Evolutionary conservation across 2,888 invertebrate genomes (phyloP), one percentile per base, ranked within the genome.

Genomic region (Zaprionus bogoriensis): DNA sequence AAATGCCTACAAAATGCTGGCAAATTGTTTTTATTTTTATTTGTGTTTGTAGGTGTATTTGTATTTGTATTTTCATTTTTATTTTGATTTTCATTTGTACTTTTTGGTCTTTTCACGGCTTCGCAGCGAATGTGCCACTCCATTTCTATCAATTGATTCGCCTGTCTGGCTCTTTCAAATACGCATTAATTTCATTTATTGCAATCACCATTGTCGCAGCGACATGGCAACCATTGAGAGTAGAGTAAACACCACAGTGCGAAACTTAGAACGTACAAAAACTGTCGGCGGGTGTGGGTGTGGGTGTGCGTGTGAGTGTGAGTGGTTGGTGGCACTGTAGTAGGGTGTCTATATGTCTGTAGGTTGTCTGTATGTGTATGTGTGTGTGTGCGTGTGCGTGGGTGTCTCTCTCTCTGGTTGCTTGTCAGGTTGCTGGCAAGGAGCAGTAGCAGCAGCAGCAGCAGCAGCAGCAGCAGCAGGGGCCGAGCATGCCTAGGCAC

Each of bases 141-240:
- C 77, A 74, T 81, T 84, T 84, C 76, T 68, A 72, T 79, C 81
- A 83, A 86, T 86, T 86, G 85, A 86, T 87, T 85, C 87, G 83
- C 85, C 79, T 85, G 87, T 87, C 87, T 86, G 85, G 75, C 63
- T 75, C 70, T 79, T 82, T 80, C 70, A 87, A 83, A 85, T 85
- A 80, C 77, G 70, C 85, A 86, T 87, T 82, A 83, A 87, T 83
- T 83, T 85, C 75, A 85, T 87, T 86, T 87, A 87, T 83, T 84
- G 87, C 84, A 79, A 76, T 80, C 80, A 80, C 80, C 80, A 77
- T 87, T 80, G 75, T 84, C 77, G 57, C 62, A 68, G 59, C 60
- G 47, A 77, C 82, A 67, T 82, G 78, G 72, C 71, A 71, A 71
- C 68, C 81, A 78, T 83, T 67, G 74, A 66, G 77, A 75, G 80